Base-by-base conservation (phyloP, 2,797 vertebrate species). In the Melanotaenia maccullochi region DNA sequence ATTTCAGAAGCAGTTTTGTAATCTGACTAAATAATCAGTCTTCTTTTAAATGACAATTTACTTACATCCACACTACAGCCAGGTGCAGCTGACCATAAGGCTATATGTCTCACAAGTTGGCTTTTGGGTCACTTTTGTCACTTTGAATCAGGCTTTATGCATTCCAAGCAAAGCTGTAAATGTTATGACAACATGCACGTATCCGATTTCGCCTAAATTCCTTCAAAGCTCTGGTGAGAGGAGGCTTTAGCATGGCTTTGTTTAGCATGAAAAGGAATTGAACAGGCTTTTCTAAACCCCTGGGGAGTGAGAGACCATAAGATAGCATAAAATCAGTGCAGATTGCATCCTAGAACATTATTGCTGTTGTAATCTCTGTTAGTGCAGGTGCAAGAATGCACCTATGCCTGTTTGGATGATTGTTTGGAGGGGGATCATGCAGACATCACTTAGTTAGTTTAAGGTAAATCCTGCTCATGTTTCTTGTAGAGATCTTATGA, bases 221-320 rank as follows among this genome's bases (percentile, higher is more conserved):
- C 80, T 79, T 89, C 78, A 89, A 87, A 91, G 86, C 85, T 80
- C 49, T 38, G 9, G 25, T 6, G 38, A 44, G 55, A 67, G 82
- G 55, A 69, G 83, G 82, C 76, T 91, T 88, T 82, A 80, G 81
- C 11, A 0, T 36, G 82, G 90, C 71, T 92, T 92, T 90, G 89
- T 88, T 90, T 92, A 64, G 67, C 88, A 86, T 85, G 82, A 89
- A 86, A 78, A 66, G 71, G 81, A 89, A 87, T 83, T 86, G 69
- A 82, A 87, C 68, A 58, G 80, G 72, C 70, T 82, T 84, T 92
- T 91, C 68, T 81, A 60, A 86, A 82, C 62, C 80, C 66, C 64
- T 1, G 16, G 72, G 73, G 76, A 87, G 80, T n/a, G 68, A 60
- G 78, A 71, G 75, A 82, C 62, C 68, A 81, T 44, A 33, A 80